Conservation (phyloP, 1,140 invertebrate species). For the Drosophila nasuta region DNA sequence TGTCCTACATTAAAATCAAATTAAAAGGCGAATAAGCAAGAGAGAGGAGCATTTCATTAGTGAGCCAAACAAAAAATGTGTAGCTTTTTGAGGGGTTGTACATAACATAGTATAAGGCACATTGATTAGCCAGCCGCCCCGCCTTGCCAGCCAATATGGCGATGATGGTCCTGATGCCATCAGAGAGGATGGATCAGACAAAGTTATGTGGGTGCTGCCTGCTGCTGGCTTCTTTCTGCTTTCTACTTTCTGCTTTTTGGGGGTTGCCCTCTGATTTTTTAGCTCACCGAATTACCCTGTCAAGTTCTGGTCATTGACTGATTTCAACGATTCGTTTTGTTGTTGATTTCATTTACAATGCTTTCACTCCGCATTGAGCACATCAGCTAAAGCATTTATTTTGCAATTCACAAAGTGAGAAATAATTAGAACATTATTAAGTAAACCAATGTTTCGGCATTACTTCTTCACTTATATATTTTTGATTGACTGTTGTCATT, state of each 20-base stretch:
- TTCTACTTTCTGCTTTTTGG: neutral
- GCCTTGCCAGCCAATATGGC: slow-evolving; percentile 24
- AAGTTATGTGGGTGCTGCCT: slow-evolving; percentile 7
- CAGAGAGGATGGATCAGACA: neutral
- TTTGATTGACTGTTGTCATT: no score
- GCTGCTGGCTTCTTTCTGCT: no score
- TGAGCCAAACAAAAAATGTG: neutral
- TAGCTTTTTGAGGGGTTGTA: neutral
- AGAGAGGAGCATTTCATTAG: neutral
- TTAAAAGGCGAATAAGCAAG: slow-evolving; percentile 20
- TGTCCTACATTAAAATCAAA: slow-evolving; percentile 31
- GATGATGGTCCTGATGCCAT: slow-evolving; percentile 16
- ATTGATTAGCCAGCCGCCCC: slow-evolving; percentile 45
- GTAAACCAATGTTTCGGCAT: no score
- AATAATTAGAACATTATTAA: no score
- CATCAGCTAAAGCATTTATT: neutral
- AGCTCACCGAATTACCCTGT: slow-evolving; percentile 32
- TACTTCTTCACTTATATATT: no score
- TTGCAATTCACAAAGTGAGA: neutral
- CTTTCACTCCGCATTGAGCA: neutral
- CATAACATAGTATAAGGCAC: slow-evolving; percentile 13
- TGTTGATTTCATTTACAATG: slow-evolving; percentile 11
- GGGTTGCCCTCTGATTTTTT: slow-evolving; percentile 35
- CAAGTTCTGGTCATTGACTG: slow-evolving; percentile 43
- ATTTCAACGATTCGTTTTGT: slow-evolving; percentile 31